Evolutionary conservation across 2,797 vertebrate genomes (phyloP).

Genomic region (Jordanella pulchra): DNA sequence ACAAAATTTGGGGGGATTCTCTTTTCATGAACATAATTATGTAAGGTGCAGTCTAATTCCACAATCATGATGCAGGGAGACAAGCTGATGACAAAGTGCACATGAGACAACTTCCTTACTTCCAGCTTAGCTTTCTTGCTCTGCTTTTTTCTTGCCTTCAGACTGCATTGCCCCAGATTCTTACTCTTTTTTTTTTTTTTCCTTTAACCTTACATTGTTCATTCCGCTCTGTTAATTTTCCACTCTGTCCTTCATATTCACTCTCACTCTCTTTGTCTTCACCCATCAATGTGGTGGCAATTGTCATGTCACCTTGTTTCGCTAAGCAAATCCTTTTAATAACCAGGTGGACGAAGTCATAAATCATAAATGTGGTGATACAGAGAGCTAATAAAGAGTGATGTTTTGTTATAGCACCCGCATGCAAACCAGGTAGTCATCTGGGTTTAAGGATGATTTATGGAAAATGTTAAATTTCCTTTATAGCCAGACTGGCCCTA

Average conservation of each 20-base stretch:
- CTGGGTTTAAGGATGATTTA: conserved; percentile 11
- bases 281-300: conserved; percentile 50
- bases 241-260: conserved; percentile 26
- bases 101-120: conserved; percentile 18
- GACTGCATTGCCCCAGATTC: conserved; percentile 11
- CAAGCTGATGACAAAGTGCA: conserved; percentile 46
- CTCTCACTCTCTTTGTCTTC: conserved; percentile 6
- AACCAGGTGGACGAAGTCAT: conserved; percentile 50
- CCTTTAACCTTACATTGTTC: conserved; percentile 15
- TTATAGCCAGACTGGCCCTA: neutral
- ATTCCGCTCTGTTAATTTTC: conserved; percentile 49
- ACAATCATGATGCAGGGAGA: conserved; percentile 40
- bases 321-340: conserved; percentile 50
- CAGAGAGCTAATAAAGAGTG: conserved; percentile 19
- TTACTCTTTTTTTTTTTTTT: conserved; percentile 2
- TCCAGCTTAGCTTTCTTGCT: conserved; percentile 16
- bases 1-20: conserved; percentile 2
- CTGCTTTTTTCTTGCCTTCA: neutral
- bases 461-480: conserved; percentile 22
- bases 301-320: conserved; percentile 60
- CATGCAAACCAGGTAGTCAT: conserved; percentile 16
- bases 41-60: conserved; percentile 31
- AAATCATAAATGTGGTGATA: conserved; percentile 53
- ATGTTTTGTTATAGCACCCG: neutral
- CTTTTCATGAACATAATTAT: conserved; percentile 5